Evolutionary conservation across 1,140 invertebrate species (phyloP).

Genomic region (Drosophila ficusphila): DNA sequence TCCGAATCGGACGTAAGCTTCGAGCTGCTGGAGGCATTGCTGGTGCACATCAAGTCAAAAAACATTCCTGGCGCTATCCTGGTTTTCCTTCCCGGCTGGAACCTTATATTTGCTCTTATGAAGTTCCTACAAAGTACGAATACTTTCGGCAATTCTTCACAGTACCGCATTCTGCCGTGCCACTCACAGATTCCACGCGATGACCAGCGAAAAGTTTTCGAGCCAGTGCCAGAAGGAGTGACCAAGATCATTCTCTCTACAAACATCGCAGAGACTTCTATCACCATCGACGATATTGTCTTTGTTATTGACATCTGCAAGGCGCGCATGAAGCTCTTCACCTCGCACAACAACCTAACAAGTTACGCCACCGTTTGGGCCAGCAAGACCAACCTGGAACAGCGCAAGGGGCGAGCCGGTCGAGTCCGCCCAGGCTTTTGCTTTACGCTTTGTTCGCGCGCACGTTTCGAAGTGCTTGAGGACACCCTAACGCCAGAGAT

Average conservation of each 20-base stretch:
- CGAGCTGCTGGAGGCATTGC: constrained; percentile 93
- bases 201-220: constrained; percentile 95
- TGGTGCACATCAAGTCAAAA: constrained; percentile 90
- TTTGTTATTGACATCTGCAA: constrained; percentile 98
- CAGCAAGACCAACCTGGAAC: constrained; percentile 95
- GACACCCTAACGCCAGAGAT: constrained; percentile 98
- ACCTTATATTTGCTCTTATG: constrained; percentile 96
- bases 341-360: constrained; percentile 97
- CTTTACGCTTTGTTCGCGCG: constrained; percentile 93
- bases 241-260: constrained; percentile 95
- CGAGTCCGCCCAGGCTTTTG: constrained; percentile 94
- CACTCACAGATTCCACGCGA: constrained; percentile 96
- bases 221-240: constrained; percentile 89
- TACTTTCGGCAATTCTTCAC: constrained; percentile 87
- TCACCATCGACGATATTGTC: constrained; percentile 98
- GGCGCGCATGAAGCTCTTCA: constrained; percentile 97
- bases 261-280: constrained; percentile 97
- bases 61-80: constrained; percentile 93
- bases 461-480: constrained; percentile 91
- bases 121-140: constrained; percentile 91
- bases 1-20: constrained; percentile 95
- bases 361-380: constrained; percentile 98
- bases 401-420: constrained; percentile 95
- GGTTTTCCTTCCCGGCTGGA: constrained; percentile 97
- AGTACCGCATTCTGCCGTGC: constrained; percentile 91